Conservation (phyloP, 2,113 vertebrate species). For the Lagenorhynchus albirostris region DNA sequence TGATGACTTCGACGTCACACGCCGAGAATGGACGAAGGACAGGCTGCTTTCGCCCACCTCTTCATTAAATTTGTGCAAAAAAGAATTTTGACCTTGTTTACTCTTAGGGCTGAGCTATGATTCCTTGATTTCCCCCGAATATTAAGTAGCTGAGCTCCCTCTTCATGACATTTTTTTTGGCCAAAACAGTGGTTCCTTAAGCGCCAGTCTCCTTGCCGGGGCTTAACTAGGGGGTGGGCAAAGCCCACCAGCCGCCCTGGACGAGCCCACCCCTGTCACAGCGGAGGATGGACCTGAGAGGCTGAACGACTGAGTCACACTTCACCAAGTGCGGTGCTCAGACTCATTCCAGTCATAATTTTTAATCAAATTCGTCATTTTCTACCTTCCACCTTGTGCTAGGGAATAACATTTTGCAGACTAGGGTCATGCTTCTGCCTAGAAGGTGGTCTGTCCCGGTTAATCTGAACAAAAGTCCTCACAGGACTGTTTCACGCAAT, state of each 20-base stretch:
- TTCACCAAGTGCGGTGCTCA: background rate
- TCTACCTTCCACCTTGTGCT: background rate
- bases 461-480: background rate
- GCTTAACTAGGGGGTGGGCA: background rate
- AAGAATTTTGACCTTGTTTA: background rate
- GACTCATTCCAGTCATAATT: background rate
- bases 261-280: fast-evolving
- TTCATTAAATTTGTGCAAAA: background rate
- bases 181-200: background rate
- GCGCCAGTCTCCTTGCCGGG: background rate
- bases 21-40: background rate
- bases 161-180: background rate
- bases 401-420: background rate
- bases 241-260: background rate
- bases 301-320: too few species aligned
- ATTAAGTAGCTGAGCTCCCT: background rate
- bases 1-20: too few species aligned
- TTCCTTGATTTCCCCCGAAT: background rate
- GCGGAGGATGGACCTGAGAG: fast-evolving
- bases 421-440: background rate
- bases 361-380: background rate
- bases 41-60: background rate
- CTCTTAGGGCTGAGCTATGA: background rate
- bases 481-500: background rate
- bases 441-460: background rate